These are phyloP conservation scores for Spodoptera exigua DNA, from an alignment of 2,888 invertebrate genomes.

Conservation along the genomic window DNA sequence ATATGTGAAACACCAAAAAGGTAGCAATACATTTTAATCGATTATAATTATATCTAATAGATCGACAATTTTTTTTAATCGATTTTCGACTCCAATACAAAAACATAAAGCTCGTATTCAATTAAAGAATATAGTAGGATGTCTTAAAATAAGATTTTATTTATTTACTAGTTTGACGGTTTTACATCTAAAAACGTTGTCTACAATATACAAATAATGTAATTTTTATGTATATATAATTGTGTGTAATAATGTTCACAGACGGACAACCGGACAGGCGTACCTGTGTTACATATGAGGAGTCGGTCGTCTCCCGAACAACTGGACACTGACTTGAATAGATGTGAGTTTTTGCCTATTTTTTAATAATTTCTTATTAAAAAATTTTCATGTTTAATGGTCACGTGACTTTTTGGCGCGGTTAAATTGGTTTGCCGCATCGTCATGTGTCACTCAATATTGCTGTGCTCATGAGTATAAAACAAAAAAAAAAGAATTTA, in stretches of 20 bases:
- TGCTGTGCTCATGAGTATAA: too few relatives aligned
- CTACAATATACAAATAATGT: rapidly evolving
- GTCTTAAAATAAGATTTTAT: too few relatives aligned
- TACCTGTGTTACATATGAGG: conserved; percentile 80
- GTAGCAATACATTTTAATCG: not conserved
- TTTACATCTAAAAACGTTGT: conserved; percentile 27
- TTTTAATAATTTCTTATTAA: not conserved
- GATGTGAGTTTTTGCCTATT: conserved; percentile 70
- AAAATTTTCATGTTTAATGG: too few relatives aligned
- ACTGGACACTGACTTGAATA: conserved; percentile 75
- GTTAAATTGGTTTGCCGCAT: too few relatives aligned
- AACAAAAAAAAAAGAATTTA: too few relatives aligned
- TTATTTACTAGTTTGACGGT: conserved; percentile 3
- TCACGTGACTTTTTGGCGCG: too few relatives aligned
- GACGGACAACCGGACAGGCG: conserved; percentile 78
- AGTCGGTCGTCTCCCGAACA: conserved; percentile 87
- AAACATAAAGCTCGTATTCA: not conserved
- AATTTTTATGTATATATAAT: conserved; percentile 7
- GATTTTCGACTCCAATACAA: too few relatives aligned
- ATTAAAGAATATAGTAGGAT: too few relatives aligned
- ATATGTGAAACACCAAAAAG: conserved; percentile 21
- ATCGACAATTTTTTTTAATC: too few relatives aligned
- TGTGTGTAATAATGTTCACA: conserved; percentile 51
- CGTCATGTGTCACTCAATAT: too few relatives aligned
- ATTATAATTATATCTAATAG: too few relatives aligned